Evolutionary conservation across 2,888 invertebrate genomes (phyloP), one percentile per base, ranked within the genome.

Genomic region (Incurvaria masculella): DNA sequence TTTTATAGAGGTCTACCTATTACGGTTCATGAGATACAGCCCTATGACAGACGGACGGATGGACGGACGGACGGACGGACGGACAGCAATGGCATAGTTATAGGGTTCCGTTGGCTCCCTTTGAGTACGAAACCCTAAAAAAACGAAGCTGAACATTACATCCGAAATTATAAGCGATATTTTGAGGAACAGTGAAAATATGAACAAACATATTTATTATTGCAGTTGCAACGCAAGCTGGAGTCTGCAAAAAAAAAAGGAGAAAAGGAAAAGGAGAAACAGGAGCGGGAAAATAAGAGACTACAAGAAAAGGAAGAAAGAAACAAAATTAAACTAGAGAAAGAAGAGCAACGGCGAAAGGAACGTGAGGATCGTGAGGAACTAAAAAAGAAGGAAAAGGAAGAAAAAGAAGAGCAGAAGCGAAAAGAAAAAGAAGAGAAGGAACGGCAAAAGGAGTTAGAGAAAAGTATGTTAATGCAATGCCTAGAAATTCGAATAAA

Each of bases 211-310:
- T 20, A 39, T 47, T 47, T 44, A 43, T 42, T 18, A 46, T 63
- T 65, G 17, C 57, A 83, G 71, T 45, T 81, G 2, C 81, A 82
- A 60, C 85, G 80, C 58, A 81, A 79, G 60, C 50, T 81, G 42
- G 82, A 84, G 59, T 78, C 72, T 16, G 76, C 78, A 5, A 84
- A 82, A 57, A 83, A 76, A 59, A 78, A 66, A 40, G 81, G 82
- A 55, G 82, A 83, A 56, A 73, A 68, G 48, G 75, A 80, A 53
- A 76, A 70, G 56, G 69, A 80, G 59, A 76, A 65, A 63, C 62
- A 64, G 42, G 81, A 81, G 47, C 58, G 68, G 18, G 76, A 79
- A 38, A 67, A 66, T 50, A 71, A 73, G 54, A 69, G 61, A 51
- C 72, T 68, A 51, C 69, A 72, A 52, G 79, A 78, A 49, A 79